Conservation (phyloP, 2,888 invertebrate species). For the Adineta ricciae region DNA sequence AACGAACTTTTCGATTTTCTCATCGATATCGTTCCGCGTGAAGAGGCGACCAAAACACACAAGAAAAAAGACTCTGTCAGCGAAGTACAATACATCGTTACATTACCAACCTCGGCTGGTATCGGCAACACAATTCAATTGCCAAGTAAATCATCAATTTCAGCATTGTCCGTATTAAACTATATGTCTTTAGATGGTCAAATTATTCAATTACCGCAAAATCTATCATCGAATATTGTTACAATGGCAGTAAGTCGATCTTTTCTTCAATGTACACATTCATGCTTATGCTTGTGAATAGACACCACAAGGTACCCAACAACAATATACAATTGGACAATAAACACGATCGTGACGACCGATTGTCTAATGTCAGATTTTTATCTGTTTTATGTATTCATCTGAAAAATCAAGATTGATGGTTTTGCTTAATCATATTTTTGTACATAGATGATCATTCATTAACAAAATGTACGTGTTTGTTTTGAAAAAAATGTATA, state of each 20-base stretch:
- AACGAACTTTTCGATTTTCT: slow-evolving; percentile 85
- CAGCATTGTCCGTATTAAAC: too few relatives aligned
- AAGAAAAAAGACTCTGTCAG: slow-evolving; percentile 19
- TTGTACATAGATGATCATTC: neutral
- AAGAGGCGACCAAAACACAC: slow-evolving; percentile 45
- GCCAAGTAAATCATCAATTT: neutral
- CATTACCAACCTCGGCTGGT: neutral
- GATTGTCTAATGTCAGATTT: neutral
- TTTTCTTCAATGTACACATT: neutral
- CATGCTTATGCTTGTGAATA: neutral
- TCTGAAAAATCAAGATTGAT: neutral
- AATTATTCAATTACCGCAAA: slow-evolving; percentile 16
- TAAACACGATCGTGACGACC: neutral
- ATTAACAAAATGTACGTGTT: neutral
- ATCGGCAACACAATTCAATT: neutral
- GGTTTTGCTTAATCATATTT: neutral
- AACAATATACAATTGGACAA: slow-evolving; percentile 3
- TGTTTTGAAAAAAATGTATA: neutral
- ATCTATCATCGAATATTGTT: neutral
- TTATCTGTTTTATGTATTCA: neutral
- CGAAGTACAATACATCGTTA: neutral
- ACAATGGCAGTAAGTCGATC: neutral
- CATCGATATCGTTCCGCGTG: slow-evolving; percentile 93
- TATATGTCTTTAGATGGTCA: neutral
- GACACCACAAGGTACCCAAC: neutral